phyloP scores from a whole-genome alignment of 2,113 vertebrate species.

The Melierax canorus region DNA sequence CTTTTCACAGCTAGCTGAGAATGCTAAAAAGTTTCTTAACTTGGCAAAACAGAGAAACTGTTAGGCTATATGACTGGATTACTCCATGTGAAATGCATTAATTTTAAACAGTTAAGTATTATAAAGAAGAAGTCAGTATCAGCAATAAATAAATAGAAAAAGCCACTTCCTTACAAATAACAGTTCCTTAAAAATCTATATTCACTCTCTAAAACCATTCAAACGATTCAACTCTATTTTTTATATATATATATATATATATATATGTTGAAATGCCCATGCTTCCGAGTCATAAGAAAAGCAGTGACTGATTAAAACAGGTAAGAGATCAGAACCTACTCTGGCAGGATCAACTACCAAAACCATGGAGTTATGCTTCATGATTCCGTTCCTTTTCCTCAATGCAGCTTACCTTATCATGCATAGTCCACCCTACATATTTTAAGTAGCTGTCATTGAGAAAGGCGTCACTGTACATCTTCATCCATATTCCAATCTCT shows the following conservation, averaged over 20 bases:
- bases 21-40: not conserved
- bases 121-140: not conserved
- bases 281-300: not conserved
- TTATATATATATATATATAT: no score
- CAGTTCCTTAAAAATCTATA: not conserved
- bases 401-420: slow-evolving; percentile 86
- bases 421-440: slow-evolving; percentile 99
- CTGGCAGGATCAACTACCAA: not conserved
- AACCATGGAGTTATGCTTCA: not conserved
- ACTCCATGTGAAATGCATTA: not conserved
- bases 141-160: not conserved
- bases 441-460: slow-evolving; percentile 99
- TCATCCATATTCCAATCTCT: slow-evolving; percentile 99
- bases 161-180: not conserved
- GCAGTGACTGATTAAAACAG: not conserved
- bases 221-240: not conserved
- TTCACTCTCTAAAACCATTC: not conserved
- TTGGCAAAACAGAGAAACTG: not conserved
- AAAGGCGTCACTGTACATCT: slow-evolving; percentile 98
- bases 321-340: not conserved
- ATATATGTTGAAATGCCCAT: not conserved
- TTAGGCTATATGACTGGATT: not conserved
- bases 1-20: not conserved
- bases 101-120: not conserved
- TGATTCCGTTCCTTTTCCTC: not conserved